phyloP scores from a whole-genome alignment of 2,888 invertebrate genomes.

The Chymomyza caudatula region DNA sequence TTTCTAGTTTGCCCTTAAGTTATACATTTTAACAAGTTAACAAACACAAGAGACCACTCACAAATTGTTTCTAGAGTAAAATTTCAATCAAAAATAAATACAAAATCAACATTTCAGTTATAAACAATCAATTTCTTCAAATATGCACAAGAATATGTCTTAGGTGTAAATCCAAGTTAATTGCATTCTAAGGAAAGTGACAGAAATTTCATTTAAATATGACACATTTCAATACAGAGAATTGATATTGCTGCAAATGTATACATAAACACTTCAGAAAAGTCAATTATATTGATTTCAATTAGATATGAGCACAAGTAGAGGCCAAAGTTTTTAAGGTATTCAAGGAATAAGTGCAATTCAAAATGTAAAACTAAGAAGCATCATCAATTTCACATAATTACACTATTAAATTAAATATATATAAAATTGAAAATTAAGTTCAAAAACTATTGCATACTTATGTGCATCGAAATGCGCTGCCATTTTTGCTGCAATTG shows the following conservation, averaged over 20 bases:
- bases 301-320: slow-evolving; percentile 22
- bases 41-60: background rate
- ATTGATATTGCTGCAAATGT: slow-evolving; percentile 10
- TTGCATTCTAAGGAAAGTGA: slow-evolving; percentile 32
- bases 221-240: background rate
- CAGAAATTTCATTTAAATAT: slow-evolving; percentile 1
- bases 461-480: slow-evolving; percentile 15
- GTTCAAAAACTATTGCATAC: slow-evolving; percentile 20
- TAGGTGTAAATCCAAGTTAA: slow-evolving; percentile 51
- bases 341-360: background rate
- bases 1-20: background rate
- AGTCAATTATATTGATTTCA: slow-evolving; percentile 28
- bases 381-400: background rate
- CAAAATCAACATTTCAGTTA: slow-evolving; percentile 10
- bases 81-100: slow-evolving; percentile 37
- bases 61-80: slow-evolving; percentile 26
- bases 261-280: slow-evolving; percentile 21
- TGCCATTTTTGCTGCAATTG: slow-evolving; percentile 6
- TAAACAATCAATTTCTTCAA: slow-evolving; percentile 12
- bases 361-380: background rate
- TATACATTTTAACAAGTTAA: background rate
- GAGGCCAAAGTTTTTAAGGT: background rate
- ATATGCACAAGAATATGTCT: slow-evolving; percentile 12
- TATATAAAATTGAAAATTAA: slow-evolving; percentile 2
- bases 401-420: background rate